phyloP scores from a whole-genome alignment of 2,113 vertebrate genomes.

The Probosciger aterrimus region DNA sequence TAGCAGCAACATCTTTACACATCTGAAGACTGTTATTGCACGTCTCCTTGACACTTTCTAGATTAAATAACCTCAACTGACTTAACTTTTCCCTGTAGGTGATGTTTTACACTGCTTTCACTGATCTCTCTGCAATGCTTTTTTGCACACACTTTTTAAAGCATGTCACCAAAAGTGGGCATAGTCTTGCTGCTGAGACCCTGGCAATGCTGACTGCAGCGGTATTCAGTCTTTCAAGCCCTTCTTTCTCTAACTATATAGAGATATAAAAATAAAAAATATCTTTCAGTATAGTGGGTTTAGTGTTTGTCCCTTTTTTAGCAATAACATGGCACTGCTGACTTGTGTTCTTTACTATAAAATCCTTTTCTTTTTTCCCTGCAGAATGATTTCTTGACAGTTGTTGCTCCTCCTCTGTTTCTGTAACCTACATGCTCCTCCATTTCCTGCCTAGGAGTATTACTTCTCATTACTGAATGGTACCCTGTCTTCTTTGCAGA shows the following conservation, averaged over 20 bases:
- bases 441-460: background rate
- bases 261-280: background rate
- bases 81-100: background rate
- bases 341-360: background rate
- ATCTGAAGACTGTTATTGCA: background rate
- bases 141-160: background rate
- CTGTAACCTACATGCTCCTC: background rate
- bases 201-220: background rate
- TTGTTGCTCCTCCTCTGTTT: background rate
- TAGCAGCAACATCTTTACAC: constrained; percentile 6
- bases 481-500: background rate
- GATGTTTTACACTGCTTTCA: background rate
- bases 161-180: background rate
- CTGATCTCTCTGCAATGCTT: background rate
- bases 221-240: background rate
- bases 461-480: background rate
- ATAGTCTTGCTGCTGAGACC: background rate
- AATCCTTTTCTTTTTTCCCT: background rate
- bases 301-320: background rate
- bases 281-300: background rate
- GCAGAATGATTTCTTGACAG: background rate
- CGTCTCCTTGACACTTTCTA: constrained; percentile 16
- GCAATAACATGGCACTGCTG: background rate
- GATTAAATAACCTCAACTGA: constrained; percentile 29
- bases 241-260: background rate